phyloP scores from a whole-genome alignment of 2,797 vertebrate genomes.

The Mycteria americana region DNA sequence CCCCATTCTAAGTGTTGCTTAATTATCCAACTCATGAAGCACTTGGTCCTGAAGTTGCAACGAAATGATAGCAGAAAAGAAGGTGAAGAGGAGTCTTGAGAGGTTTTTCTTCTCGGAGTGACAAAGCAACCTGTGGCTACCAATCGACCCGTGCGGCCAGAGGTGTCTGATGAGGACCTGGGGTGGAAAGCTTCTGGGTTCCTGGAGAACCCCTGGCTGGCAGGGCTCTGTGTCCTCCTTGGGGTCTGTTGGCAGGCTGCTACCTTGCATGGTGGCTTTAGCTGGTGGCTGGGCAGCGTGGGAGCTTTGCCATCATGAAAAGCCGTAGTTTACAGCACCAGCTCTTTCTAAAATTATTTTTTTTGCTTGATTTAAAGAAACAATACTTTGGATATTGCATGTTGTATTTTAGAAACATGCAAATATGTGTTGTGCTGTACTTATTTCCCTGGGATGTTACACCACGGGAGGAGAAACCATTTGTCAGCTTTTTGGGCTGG shows the following conservation, averaged over 20 bases:
- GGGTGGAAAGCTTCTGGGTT: background rate
- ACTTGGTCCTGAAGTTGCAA: background rate
- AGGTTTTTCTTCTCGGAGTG: background rate
- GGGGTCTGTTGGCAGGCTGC: background rate
- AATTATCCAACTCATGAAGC: background rate
- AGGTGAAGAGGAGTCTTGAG: background rate
- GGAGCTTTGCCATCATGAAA: background rate
- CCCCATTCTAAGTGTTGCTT: background rate
- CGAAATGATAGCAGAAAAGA: background rate
- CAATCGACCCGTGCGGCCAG: background rate
- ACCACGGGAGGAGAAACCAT: background rate
- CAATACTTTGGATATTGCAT: accelerated
- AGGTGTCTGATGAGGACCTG: background rate
- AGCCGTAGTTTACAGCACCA: background rate
- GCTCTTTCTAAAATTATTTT: background rate
- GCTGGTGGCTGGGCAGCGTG: background rate
- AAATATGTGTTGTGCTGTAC: accelerated
- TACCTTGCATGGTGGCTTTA: background rate
- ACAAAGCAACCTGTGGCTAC: background rate
- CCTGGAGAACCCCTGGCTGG: background rate
- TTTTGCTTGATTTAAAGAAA: background rate
- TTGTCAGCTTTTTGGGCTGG: background rate
- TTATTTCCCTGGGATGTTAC: background rate
- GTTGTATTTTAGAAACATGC: background rate
- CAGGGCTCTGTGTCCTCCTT: background rate